These are phyloP conservation scores for Glaucomys volans DNA, from an alignment of 2,113 vertebrate species.

Conservation along the genomic window DNA sequence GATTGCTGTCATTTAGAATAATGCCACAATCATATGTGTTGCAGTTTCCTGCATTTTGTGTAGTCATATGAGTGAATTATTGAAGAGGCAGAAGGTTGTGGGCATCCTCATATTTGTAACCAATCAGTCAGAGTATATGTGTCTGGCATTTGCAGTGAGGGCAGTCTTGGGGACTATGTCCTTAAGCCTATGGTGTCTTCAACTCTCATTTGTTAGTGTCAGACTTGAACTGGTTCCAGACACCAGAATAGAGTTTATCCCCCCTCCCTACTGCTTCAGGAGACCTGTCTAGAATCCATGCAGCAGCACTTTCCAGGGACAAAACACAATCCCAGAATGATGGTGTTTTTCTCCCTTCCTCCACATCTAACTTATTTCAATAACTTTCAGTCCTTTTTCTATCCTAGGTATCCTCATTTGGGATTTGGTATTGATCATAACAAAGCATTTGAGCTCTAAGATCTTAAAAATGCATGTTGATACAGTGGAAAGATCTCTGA, in stretches of 20 bases:
- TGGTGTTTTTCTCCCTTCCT: background rate
- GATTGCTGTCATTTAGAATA: background rate
- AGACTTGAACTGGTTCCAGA: background rate
- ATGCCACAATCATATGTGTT: background rate
- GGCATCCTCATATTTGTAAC: background rate
- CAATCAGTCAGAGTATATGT: background rate
- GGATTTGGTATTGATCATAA: background rate
- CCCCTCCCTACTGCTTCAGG: background rate
- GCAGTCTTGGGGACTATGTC: no score
- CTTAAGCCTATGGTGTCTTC: background rate
- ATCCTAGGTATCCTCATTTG: background rate
- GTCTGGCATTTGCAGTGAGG: background rate
- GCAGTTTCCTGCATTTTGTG: background rate
- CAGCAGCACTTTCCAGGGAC: background rate
- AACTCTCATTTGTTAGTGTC: background rate
- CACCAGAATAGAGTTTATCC: background rate
- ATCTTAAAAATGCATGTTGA: background rate
- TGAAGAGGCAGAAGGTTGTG: background rate
- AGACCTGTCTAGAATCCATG: background rate
- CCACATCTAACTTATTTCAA: background rate
- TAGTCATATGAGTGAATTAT: background rate
- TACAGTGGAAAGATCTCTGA: background rate
- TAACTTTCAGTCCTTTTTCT: background rate
- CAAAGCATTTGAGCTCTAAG: background rate
- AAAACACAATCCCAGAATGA: background rate